Base-by-base conservation (phyloP, 2,113 vertebrate genomes). In the Ochotona princeps region DNA sequence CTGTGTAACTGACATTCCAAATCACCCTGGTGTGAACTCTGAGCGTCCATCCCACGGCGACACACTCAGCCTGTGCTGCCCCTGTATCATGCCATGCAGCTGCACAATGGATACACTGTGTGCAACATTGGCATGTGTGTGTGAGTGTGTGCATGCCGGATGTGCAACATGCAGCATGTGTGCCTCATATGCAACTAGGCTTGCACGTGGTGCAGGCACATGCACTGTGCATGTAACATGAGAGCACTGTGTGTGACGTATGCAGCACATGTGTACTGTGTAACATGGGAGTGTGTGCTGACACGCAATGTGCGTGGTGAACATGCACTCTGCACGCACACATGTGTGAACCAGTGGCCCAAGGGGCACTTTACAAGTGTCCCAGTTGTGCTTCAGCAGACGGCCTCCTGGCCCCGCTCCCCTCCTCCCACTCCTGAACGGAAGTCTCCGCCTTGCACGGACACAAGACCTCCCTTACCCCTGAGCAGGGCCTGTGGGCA, bases 11-110 rank as follows among this genome's bases (percentile, higher is more conserved):
- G 63, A 93, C 90, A 98, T 97, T 93, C 95, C 94, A 98, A 97
- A 97, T 98, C 98, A 98, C 90, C 95, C 93, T 25, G 90, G 79
- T 83, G 84, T 87, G 96, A 96, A 96, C 88, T 57, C 92, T 88
- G 87, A 96, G 25, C 87, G 83, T 30, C 92, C 47, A 90, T 54
- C 90, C 75, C 69, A 83, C 94, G 80, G 92, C 91, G 47, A 85
- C 8, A 84, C 94, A 66, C 74, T 69, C 18, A 89, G 87, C 90
- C 89, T 61, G 67, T 67, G 30, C 89, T 61, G 61, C 54, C 20
- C 8, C n/a, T 83, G 44, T n/a, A n/a, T n/a, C n/a, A n/a, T n/a
- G n/a, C n/a, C n/a, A n/a, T n/a, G n/a, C n/a, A n/a, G n/a, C n/a
- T n/a, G n/a, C n/a, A n/a, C n/a, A n/a, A 57, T 57, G 54, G 12